These are phyloP conservation scores for Gastracanthus pulcherrimus DNA, from an alignment of 2,888 invertebrate species.

Conservation along the genomic window DNA sequence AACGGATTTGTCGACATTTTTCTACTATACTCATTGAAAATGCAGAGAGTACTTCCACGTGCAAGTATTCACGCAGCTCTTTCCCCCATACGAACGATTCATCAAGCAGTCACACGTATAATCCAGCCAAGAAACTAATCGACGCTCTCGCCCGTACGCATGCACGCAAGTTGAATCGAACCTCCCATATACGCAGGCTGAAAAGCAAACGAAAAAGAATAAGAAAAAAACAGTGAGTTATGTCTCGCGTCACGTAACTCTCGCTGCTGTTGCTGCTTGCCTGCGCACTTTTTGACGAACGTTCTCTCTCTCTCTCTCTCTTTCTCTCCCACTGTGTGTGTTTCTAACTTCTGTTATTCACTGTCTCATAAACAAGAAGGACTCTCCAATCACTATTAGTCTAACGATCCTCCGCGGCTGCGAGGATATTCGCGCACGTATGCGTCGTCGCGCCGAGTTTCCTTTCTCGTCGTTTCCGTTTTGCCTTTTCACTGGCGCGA, in stretches of 20 bases:
- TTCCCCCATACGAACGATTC: neutral
- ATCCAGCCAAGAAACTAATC: slow-evolving; percentile 17
- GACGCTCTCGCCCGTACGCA: slow-evolving; percentile 15
- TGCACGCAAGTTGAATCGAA: neutral
- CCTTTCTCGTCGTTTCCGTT: slow-evolving; percentile 29
- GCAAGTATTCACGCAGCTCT: too few species aligned
- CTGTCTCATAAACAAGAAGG: slow-evolving; percentile 46
- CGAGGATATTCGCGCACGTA: slow-evolving; percentile 8
- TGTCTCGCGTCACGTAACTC: slow-evolving; percentile 30
- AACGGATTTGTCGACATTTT: too few species aligned
- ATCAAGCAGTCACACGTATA: neutral
- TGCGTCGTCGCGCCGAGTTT: neutral
- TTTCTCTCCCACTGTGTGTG: neutral
- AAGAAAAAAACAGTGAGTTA: slow-evolving; percentile 24
- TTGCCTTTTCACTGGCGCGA: slow-evolving; percentile 14
- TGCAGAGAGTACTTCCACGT: too few species aligned
- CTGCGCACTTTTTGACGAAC: slow-evolving; percentile 27
- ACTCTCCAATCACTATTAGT: slow-evolving; percentile 49
- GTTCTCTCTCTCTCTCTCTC: neutral
- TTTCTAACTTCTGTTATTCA: slow-evolving; percentile 33
- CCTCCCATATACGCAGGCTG: too few species aligned
- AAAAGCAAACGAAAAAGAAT: too few species aligned
- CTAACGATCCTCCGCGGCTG: slow-evolving; percentile 18
- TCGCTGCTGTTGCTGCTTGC: neutral
- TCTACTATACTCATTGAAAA: too few species aligned